Percentiles rank a stretch among this genome's conserved stretches.
Conservation (phyloP, 2,113 vertebrate genomes). For the Antennarius striatus region DNA sequence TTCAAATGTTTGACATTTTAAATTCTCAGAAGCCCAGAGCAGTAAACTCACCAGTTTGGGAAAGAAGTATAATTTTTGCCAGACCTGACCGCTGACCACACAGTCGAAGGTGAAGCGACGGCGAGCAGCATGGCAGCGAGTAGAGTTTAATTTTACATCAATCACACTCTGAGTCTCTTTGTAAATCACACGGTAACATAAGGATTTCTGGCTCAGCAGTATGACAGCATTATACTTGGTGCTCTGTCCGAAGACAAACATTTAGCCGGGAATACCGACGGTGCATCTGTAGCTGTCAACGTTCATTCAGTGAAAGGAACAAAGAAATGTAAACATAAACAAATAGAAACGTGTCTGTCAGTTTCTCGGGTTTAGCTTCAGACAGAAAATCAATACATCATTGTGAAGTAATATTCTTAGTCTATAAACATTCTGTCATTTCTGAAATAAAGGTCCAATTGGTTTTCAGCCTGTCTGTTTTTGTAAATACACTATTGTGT, state of each 20-base stretch:
- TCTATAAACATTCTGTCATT: not conserved
- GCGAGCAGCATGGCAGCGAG: conserved; percentile 36
- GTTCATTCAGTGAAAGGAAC: conserved; percentile 13
- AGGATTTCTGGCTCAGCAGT: conserved; percentile 31
- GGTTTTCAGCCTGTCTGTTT: conserved; percentile 1
- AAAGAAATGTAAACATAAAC: conserved; percentile 7
- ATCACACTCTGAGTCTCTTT: conserved; percentile 31
- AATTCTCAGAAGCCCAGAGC: not conserved
- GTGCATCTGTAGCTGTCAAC: conserved; percentile 6
- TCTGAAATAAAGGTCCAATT: not conserved
- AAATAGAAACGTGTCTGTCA: conserved; percentile 22
- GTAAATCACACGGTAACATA: conserved; percentile 30
- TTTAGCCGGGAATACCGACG: conserved; percentile 37
- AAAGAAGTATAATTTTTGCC: conserved; percentile 41
- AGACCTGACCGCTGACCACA: conserved; percentile 15
- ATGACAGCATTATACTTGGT: conserved; percentile 38
- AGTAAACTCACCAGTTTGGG: conserved; percentile 26
- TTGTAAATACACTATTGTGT: not conserved
- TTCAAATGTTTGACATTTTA: conserved; percentile 29
- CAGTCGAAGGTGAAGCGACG: conserved; percentile 11
- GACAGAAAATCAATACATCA: conserved; percentile 5
- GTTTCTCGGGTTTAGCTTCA: conserved; percentile 11
- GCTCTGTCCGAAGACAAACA: conserved; percentile 49
- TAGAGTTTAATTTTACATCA: conserved; percentile 49
- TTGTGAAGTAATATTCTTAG: not conserved